Percentiles rank a stretch among this genome's conserved stretches.
These are phyloP conservation scores for Elysia crispata DNA, from an alignment of 2,888 invertebrate species.

Conservation along the genomic window DNA sequence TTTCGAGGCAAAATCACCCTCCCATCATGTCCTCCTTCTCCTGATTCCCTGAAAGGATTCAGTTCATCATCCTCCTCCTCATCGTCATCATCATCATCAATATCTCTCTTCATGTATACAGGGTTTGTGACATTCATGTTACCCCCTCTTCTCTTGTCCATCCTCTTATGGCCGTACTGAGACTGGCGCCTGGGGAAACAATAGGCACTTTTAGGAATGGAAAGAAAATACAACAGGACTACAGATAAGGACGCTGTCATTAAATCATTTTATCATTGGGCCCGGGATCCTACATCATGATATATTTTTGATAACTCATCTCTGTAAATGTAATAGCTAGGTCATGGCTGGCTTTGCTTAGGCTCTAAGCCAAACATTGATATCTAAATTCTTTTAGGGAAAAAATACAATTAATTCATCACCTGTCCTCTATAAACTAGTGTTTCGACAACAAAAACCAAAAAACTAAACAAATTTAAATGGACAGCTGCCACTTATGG, in stretches of 20 bases:
- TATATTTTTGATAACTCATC: too few relatives aligned
- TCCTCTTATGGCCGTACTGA: constrained; percentile 68
- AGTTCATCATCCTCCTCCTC: constrained; percentile 76
- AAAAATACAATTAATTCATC: too few relatives aligned
- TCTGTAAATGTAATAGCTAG: too few relatives aligned
- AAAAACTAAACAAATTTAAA: too few relatives aligned
- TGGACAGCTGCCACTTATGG: too few relatives aligned
- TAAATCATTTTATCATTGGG: too few relatives aligned
- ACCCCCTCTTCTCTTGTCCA: constrained; percentile 60
- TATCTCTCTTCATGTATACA: constrained; percentile 63
- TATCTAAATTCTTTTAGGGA: too few relatives aligned
- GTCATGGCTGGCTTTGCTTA: too few relatives aligned
- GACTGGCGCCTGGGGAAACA: constrained; percentile 53
- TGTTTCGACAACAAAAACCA: too few relatives aligned
- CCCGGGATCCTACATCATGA: too few relatives aligned
- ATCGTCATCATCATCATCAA: constrained; percentile 69
- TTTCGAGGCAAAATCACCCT: constrained; percentile 31
- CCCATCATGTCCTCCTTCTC: background rate
- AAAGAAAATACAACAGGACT: background rate
- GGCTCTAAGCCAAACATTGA: too few relatives aligned
- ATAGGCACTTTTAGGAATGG: background rate
- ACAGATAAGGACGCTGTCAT: background rate
- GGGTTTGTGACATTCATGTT: constrained; percentile 68
- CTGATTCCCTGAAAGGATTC: background rate
- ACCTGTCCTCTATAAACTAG: too few relatives aligned